Evolutionary conservation across 2,113 vertebrate species (phyloP).

Genomic region (Bambusicola thoracicus): DNA sequence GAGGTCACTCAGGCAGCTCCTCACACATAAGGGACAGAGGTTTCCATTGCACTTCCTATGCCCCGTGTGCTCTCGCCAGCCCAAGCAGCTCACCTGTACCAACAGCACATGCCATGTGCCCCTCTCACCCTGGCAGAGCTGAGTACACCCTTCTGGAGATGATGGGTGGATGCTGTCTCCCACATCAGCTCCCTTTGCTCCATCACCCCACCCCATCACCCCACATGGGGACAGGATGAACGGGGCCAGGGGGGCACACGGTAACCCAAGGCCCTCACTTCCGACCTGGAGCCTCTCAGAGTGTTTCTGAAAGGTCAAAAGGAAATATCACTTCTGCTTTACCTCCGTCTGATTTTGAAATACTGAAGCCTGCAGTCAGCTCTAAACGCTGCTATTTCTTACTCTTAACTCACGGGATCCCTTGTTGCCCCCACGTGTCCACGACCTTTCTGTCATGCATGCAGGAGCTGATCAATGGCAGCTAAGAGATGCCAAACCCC

Average conservation of each 20-base stretch:
- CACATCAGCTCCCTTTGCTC: too few species aligned
- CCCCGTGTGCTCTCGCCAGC: too few species aligned
- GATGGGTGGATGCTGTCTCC: too few species aligned
- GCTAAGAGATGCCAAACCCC: slow-evolving; percentile 21
- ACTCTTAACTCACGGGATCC: slow-evolving; percentile 2
- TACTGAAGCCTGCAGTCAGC: neutral
- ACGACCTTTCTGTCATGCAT: slow-evolving; percentile 34
- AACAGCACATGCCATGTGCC: too few species aligned
- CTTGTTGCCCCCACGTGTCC: neutral
- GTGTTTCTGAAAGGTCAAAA: slow-evolving; percentile 47
- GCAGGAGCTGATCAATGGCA: slow-evolving; percentile 29
- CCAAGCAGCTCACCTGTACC: too few species aligned
- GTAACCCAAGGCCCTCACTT: neutral
- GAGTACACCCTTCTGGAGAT: too few species aligned
- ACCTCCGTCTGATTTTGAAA: neutral
- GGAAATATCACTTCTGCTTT: slow-evolving; percentile 43
- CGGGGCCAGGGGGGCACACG: neutral
- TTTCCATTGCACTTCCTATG: neutral
- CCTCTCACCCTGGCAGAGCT: too few species aligned
- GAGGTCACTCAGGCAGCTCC: neutral
- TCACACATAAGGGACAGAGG: neutral
- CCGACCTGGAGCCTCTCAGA: neutral
- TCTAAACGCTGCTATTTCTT: neutral
- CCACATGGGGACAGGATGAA: too few species aligned
- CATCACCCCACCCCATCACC: too few species aligned